Conservation (phyloP, 2,888 invertebrate genomes). For the Orchestes rusci region DNA sequence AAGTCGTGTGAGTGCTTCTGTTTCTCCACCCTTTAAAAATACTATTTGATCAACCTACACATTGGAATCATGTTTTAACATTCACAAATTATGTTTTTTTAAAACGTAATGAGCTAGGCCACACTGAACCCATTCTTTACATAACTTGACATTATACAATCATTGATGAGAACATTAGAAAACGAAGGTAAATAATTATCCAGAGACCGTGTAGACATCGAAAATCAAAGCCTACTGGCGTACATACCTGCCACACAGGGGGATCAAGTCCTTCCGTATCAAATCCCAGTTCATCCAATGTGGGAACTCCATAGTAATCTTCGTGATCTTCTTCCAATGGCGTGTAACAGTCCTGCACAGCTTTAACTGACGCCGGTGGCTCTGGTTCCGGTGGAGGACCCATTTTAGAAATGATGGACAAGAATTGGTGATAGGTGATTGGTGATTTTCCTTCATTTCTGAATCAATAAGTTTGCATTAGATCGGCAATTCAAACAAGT, state of each 20-base stretch:
- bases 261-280: conserved; percentile 65
- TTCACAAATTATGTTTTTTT: too few species aligned
- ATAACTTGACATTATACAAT: too few species aligned
- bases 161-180: too few species aligned
- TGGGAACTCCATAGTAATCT: conserved; percentile 76
- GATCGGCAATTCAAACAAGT: too few species aligned
- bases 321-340: conserved; percentile 71
- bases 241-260: conserved; percentile 56
- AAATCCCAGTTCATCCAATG: conserved; percentile 79
- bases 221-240: not conserved
- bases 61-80: too few species aligned
- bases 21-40: conserved; percentile 44
- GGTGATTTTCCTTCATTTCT: conserved; percentile 73
- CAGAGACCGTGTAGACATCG: conserved; percentile 1
- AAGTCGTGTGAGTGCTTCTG: conserved; percentile 57
- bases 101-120: too few species aligned
- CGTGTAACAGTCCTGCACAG: conserved; percentile 51
- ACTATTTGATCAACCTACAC: not conserved
- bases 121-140: too few species aligned
- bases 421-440: conserved; percentile 81
- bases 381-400: conserved; percentile 62
- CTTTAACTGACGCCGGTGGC: conserved; percentile 31
- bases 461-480: too few species aligned
- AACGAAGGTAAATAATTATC: conserved; percentile 1
- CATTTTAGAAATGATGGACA: conserved; percentile 70